These are phyloP conservation scores for Moxostoma hubbsi DNA, from an alignment of 2,797 vertebrate species.

Conservation along the genomic window DNA sequence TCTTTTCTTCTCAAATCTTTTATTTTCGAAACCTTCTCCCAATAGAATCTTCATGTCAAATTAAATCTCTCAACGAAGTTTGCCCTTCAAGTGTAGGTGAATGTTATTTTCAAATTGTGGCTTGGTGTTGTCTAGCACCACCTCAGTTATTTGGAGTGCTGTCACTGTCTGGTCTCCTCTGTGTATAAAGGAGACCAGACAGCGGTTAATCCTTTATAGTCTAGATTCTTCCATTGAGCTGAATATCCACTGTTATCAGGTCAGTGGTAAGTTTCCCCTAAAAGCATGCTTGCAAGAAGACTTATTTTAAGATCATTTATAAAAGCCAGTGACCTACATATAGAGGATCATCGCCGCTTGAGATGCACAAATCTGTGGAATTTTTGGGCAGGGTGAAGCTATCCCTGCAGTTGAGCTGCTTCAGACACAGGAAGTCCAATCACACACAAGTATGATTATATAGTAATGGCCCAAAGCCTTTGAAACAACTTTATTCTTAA, in stretches of 20 bases:
- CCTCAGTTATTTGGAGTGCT: constrained; percentile 14
- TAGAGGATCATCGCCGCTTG: constrained; percentile 2
- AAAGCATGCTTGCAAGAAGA: constrained; percentile 30
- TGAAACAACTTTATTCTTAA: background rate
- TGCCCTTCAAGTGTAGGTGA: background rate
- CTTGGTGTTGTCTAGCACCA: constrained; percentile 21
- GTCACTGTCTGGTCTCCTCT: constrained; percentile 30
- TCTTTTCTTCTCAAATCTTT: too few relatives aligned
- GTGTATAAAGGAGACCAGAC: background rate
- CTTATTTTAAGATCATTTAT: constrained; percentile 42
- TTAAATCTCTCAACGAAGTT: background rate
- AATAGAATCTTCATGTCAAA: too few relatives aligned
- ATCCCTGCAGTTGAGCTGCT: background rate
- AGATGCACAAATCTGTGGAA: constrained; percentile 15
- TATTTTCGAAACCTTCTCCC: too few relatives aligned
- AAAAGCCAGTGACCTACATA: constrained; percentile 40
- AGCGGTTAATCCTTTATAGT: background rate
- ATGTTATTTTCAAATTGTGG: background rate
- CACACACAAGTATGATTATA: background rate
- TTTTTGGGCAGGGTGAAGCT: constrained; percentile 15
- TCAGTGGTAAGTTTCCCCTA: constrained; percentile 18
- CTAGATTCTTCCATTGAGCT: background rate
- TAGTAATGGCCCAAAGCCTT: background rate
- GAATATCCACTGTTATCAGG: constrained; percentile 15
- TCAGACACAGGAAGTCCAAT: background rate